These are phyloP conservation scores for Gisinianus flammeolus DNA, from an alignment of 2,888 invertebrate genomes.

Conservation along the genomic window DNA sequence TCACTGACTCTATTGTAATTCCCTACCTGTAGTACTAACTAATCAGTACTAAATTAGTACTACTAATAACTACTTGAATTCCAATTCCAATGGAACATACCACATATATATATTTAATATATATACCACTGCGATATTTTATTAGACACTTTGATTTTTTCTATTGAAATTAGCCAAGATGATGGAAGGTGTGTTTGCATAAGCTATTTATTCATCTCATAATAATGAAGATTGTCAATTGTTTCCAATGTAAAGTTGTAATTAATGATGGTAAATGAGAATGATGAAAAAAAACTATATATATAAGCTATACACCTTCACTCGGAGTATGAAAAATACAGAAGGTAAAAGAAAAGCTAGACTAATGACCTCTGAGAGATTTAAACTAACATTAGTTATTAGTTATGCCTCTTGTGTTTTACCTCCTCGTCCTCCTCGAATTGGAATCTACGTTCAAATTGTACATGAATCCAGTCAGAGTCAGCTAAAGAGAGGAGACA, in stretches of 20 bases:
- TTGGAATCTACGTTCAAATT: too few species aligned
- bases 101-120: too few species aligned
- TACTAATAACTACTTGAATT: background rate
- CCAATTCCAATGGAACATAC: background rate
- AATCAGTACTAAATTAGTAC: background rate
- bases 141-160: too few species aligned
- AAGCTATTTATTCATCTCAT: background rate
- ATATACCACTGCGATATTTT: too few species aligned
- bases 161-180: too few species aligned
- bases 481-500: too few species aligned
- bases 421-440: too few species aligned
- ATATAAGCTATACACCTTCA: background rate
- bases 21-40: background rate
- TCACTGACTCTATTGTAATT: too few species aligned
- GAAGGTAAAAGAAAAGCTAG: background rate
- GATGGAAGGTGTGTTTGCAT: background rate
- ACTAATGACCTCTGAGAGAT: background rate
- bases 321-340: background rate
- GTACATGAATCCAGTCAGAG: too few species aligned
- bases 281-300: too few species aligned
- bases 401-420: too few species aligned
- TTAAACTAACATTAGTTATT: background rate
- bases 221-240: background rate
- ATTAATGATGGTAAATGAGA: slow-evolving; percentile 4
- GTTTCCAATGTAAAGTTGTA: background rate